phyloP scores from a whole-genome alignment of 92 coral and sea anemone genomes.

The Scolanthus callimorphus region DNA sequence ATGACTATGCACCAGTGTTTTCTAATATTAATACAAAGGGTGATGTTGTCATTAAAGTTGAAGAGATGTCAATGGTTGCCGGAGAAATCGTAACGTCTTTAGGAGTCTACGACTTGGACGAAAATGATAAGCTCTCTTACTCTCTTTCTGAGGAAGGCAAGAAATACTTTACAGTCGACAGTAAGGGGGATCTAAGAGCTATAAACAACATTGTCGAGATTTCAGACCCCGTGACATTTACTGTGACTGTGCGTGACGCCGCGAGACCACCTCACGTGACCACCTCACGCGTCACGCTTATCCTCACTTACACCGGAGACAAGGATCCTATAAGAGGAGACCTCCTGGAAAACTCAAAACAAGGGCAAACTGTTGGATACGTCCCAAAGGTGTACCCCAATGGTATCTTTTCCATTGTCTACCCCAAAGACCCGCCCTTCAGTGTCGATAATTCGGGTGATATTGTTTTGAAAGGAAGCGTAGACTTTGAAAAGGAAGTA shows the following conservation, averaged over 20 bases:
- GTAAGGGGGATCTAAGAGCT: conserved; percentile 44
- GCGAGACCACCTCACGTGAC: conserved; percentile 51
- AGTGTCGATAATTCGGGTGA: conserved; percentile 54
- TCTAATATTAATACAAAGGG: conserved; percentile 24
- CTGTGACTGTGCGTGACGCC: conserved; percentile 51
- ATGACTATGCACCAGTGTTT: conserved; percentile 64
- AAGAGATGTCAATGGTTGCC: conserved; percentile 18
- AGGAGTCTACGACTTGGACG: conserved; percentile 60
- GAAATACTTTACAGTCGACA: conserved; percentile 37
- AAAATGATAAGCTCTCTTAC: conserved; percentile 43
- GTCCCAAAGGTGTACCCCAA: conserved; percentile 58
- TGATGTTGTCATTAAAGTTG: neutral
- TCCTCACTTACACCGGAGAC: conserved; percentile 41
- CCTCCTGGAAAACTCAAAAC: conserved; percentile 45
- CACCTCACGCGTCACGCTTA: conserved; percentile 41
- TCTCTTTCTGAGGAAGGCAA: conserved; percentile 47
- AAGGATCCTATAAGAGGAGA: conserved; percentile 25
- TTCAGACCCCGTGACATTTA: conserved; percentile 38
- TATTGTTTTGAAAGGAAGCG: conserved; percentile 22
- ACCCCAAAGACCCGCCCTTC: conserved; percentile 51
- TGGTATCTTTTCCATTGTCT: conserved; percentile 43
- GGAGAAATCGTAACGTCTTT: conserved; percentile 48
- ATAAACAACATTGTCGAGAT: conserved; percentile 32
- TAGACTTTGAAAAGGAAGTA: conserved; percentile 62
- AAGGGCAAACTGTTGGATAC: conserved; percentile 32